Conservation (phyloP, 2,888 invertebrate species). For the Hedychridium roseum region DNA sequence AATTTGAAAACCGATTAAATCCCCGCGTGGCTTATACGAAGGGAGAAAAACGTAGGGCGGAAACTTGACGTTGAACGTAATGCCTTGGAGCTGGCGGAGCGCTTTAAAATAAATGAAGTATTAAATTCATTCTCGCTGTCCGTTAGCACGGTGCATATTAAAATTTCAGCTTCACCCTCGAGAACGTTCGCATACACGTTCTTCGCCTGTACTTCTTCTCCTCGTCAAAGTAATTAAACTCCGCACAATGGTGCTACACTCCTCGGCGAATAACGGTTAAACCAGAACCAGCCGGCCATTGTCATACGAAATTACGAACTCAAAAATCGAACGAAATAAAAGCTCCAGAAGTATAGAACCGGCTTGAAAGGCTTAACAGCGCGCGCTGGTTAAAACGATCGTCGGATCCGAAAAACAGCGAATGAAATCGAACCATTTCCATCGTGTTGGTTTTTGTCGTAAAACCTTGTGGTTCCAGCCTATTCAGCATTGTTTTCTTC, state of each 20-base stretch:
- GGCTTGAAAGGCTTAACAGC: too few species aligned
- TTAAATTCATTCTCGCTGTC: slow-evolving; percentile 41
- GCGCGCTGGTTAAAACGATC: too few species aligned
- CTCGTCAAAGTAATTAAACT: slow-evolving; percentile 40
- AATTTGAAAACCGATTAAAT: background rate
- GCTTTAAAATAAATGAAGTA: slow-evolving; percentile 38
- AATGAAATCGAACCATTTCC: too few species aligned
- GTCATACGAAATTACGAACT: too few species aligned
- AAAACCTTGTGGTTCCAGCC: too few species aligned
- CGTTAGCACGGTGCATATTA: slow-evolving; percentile 37
- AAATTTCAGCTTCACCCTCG: slow-evolving; percentile 26
- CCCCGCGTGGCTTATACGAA: background rate
- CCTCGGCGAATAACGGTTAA: slow-evolving; percentile 20
- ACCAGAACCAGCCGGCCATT: slow-evolving; percentile 12
- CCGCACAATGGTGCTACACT: slow-evolving; percentile 29
- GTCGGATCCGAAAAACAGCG: too few species aligned
- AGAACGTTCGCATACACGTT: slow-evolving; percentile 18
- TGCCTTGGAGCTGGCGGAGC: slow-evolving; percentile 7
- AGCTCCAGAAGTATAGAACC: too few species aligned
- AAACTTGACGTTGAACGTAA: slow-evolving; percentile 8
- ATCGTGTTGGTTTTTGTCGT: too few species aligned
- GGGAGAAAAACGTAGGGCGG: slow-evolving; percentile 5
- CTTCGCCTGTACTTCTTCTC: slow-evolving; percentile 26
- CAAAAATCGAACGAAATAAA: too few species aligned
- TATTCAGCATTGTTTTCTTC: too few species aligned